A percentile compares a stretch with the other conserved stretches of the same genome.
Conservation (phyloP, 2,113 vertebrate species). For the Brachyistius frenatus region DNA sequence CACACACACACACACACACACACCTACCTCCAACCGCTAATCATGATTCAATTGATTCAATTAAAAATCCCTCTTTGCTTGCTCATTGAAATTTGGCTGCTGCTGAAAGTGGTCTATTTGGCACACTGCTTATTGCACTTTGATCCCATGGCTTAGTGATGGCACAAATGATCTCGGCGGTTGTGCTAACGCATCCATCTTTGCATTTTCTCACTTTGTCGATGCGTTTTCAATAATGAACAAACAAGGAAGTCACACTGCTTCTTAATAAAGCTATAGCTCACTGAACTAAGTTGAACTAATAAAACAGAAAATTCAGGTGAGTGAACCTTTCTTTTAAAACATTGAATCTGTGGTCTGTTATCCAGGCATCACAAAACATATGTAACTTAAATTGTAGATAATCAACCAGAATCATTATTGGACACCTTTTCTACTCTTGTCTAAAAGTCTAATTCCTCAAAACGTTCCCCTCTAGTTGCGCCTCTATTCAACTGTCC, state of each 20-base stretch:
- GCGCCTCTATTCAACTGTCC: constrained; percentile 17
- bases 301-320: constrained; percentile 71
- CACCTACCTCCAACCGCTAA: constrained; percentile 41
- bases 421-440: constrained; percentile 25
- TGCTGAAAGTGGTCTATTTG: constrained; percentile 52
- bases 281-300: constrained; percentile 70
- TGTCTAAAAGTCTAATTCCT: constrained; percentile 7
- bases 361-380: not conserved
- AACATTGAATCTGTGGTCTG: constrained; percentile 13
- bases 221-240: constrained; percentile 57
- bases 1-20: not conserved
- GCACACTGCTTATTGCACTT: constrained; percentile 43
- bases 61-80: constrained; percentile 57
- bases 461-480: constrained; percentile 14
- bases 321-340: constrained; percentile 68
- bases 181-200: constrained; percentile 54
- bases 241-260: constrained; percentile 67
- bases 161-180: constrained; percentile 53
- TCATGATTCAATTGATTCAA: constrained; percentile 44
- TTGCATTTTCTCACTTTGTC: constrained; percentile 49
- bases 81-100: constrained; percentile 71
- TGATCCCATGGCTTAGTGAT: constrained; percentile 53
- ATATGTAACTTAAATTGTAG: constrained; percentile 11
- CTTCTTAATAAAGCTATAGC: constrained; percentile 73
- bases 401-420: constrained; percentile 13